Percentiles rank a stretch among this genome's conserved stretches.
Evolutionary conservation across 2,113 vertebrate genomes (phyloP).

Genomic region (Anhinga rufa): DNA sequence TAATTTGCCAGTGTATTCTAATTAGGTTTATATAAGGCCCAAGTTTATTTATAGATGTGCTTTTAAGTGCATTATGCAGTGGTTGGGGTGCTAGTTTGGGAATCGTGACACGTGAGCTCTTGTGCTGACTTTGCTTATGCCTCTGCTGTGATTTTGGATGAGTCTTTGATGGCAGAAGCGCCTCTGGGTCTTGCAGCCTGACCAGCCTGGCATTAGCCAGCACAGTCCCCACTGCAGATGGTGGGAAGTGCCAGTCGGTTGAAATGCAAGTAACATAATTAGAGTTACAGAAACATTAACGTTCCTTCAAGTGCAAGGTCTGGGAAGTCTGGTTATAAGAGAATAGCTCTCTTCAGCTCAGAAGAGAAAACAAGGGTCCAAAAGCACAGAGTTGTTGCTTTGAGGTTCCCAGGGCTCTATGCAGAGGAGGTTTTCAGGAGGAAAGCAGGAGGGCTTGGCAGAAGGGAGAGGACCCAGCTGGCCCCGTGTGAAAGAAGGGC

Average conservation of each 20-base stretch:
- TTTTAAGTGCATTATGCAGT: neutral
- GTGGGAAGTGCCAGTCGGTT: neutral
- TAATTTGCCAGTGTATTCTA: conserved; percentile 34
- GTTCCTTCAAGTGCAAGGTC: neutral
- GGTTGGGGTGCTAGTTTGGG: neutral
- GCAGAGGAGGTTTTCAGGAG: neutral
- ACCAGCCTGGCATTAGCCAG: neutral
- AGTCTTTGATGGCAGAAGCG: neutral
- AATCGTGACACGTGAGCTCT: neutral
- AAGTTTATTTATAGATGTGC: neutral
- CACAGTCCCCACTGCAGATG: fast-evolving
- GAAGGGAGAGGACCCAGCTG: neutral
- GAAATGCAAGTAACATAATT: neutral
- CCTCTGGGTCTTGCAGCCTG: neutral
- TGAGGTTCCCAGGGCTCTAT: neutral
- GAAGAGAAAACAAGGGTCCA: neutral
- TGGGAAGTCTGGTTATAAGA: neutral
- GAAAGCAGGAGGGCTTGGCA: neutral
- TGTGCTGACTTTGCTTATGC: neutral
- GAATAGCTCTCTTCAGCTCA: neutral
- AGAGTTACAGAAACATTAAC: neutral
- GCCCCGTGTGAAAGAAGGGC: neutral
- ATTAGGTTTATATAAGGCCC: neutral
- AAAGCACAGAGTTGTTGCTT: neutral
- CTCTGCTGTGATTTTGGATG: neutral